These are phyloP conservation scores for Nyctereutes procyonoides DNA, from an alignment of 2,113 vertebrate genomes.

Conservation along the genomic window DNA sequence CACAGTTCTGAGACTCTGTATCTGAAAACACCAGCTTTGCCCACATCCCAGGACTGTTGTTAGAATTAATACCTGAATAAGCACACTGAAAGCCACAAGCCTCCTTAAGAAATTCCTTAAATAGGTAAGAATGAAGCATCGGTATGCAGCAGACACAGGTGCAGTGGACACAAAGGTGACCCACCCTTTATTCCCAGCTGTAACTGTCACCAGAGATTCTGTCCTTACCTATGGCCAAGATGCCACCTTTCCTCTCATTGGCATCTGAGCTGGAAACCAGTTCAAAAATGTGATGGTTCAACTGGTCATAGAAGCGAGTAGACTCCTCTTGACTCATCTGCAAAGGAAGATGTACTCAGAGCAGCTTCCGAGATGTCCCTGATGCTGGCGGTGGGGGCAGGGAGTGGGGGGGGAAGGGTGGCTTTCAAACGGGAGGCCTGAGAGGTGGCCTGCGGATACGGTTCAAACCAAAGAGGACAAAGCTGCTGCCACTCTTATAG, in stretches of 20 bases:
- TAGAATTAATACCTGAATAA: not conserved
- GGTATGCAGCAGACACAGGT: not conserved
- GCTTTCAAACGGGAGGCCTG: not conserved
- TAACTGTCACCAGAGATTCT: not conserved
- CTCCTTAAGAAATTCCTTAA: constrained; percentile 4
- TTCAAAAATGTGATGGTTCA: constrained; percentile 99
- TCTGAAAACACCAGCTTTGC: not conserved
- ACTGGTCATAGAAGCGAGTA: constrained; percentile 97
- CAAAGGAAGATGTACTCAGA: constrained; percentile 57
- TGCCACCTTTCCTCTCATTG: constrained; percentile 98
- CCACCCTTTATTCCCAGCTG: not conserved
- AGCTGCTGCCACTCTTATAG: not conserved
- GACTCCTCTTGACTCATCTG: constrained; percentile 99
- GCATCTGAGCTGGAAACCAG: constrained; percentile 99
- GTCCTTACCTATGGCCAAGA: constrained; percentile 96
- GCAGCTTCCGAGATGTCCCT: not conserved
- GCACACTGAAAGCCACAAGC: not conserved
- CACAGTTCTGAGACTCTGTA: not conserved
- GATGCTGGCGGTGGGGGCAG: too few species aligned
- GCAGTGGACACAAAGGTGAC: not conserved
- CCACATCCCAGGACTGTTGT: not conserved
- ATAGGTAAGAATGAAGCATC: not conserved
- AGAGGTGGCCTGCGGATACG: not conserved
- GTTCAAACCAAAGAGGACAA: not conserved
- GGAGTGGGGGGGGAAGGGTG: not conserved